These are phyloP conservation scores for Flexamia atlantica DNA, from an alignment of 2,888 invertebrate species.

Conservation along the genomic window DNA sequence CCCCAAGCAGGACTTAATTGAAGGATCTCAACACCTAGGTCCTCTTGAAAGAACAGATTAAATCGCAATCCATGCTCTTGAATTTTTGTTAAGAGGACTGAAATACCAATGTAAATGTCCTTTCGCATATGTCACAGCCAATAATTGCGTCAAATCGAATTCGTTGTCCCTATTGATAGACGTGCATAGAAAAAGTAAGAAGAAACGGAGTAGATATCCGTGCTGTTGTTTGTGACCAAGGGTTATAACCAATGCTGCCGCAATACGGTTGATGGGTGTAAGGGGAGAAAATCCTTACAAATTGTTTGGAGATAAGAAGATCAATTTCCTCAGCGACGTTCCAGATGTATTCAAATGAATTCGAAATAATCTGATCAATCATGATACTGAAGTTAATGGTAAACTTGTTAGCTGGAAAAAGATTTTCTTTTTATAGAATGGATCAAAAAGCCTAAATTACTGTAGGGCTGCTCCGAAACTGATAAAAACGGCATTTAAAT, in stretches of 20 bases:
- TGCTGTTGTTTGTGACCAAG: slow-evolving; percentile 26
- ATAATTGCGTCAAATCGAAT: background rate
- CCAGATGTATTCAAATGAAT: background rate
- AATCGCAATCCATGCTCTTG: slow-evolving; percentile 30
- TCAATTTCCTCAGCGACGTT: background rate
- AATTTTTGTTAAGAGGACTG: slow-evolving; percentile 21
- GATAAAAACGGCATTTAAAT: too few species aligned
- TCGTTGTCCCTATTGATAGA: slow-evolving; percentile 1
- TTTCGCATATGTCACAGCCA: slow-evolving; percentile 6
- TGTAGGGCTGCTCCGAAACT: too few species aligned
- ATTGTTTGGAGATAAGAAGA: background rate
- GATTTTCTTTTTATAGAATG: too few species aligned
- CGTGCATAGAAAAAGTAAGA: background rate
- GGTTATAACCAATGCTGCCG: slow-evolving; percentile 26
- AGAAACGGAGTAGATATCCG: background rate
- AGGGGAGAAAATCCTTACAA: background rate
- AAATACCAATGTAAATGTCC: slow-evolving; percentile 23
- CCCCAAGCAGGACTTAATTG: slow-evolving; percentile 15
- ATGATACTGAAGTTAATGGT: background rate
- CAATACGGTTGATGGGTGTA: slow-evolving; percentile 10
- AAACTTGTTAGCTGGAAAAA: too few species aligned
- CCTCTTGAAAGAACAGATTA: slow-evolving; percentile 1
- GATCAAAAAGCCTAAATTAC: too few species aligned
- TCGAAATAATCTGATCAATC: background rate
- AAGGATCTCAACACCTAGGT: slow-evolving; percentile 42